Conservation (phyloP, 2,888 invertebrate species). For the Netelia inedita region DNA sequence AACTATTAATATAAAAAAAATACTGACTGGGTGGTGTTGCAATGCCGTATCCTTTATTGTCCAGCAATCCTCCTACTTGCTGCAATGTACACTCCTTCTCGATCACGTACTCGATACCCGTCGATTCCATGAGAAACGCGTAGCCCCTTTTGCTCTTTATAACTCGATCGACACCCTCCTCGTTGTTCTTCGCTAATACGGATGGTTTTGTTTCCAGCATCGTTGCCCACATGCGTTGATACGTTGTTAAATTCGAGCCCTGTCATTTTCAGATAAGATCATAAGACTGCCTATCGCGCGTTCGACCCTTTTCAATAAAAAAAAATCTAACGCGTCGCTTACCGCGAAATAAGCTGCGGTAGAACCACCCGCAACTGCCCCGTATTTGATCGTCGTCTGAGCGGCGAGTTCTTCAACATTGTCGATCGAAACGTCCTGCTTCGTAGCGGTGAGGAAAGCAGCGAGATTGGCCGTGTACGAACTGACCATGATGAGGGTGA, state of each 20-base stretch:
- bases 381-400: constrained; percentile 99
- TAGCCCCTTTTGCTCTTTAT: constrained; percentile 94
- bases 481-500: constrained; percentile 97
- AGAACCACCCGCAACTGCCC: constrained; percentile 96
- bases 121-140: constrained; percentile 99
- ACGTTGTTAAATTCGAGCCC: constrained; percentile 97
- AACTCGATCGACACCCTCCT: constrained; percentile 96
- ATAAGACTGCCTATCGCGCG: not conserved
- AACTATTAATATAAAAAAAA: not conserved
- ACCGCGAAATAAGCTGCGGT: constrained; percentile 98
- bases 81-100: constrained; percentile 96
- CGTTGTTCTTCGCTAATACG: constrained; percentile 94
- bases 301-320: not conserved
- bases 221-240: constrained; percentile 98
- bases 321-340: constrained; percentile 67
- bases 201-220: constrained; percentile 96
- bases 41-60: constrained; percentile 98
- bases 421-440: constrained; percentile 98
- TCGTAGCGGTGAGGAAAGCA: constrained; percentile 96
- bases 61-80: constrained; percentile 96
- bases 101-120: constrained; percentile 97
- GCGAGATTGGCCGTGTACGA: constrained; percentile 98
- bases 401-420: constrained; percentile 98
- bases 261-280: constrained; percentile 81
- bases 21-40: constrained; percentile 95